These are phyloP conservation scores for Spisula subtruncata DNA, from an alignment of 2,888 invertebrate species.

Conservation along the genomic window DNA sequence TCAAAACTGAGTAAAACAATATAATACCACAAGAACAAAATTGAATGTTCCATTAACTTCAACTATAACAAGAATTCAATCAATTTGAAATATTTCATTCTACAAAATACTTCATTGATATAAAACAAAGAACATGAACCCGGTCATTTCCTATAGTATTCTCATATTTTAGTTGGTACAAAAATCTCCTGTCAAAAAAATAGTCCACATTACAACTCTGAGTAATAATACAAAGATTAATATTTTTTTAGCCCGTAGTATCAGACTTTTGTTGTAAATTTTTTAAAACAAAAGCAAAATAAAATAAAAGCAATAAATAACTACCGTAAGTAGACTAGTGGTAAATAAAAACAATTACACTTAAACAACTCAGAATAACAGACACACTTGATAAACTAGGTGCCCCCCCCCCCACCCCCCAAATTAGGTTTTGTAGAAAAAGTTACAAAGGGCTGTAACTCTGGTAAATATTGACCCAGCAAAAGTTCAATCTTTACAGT, in stretches of 20 bases:
- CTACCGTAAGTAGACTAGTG: too few relatives aligned
- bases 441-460: too few relatives aligned
- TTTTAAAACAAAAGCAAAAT: background rate
- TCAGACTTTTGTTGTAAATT: background rate
- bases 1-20: background rate
- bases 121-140: conserved; percentile 4
- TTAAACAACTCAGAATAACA: too few relatives aligned
- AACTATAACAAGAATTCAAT: background rate
- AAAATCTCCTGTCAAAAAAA: background rate
- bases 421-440: too few relatives aligned
- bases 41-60: background rate
- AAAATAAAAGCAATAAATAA: background rate
- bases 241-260: background rate
- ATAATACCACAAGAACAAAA: background rate
- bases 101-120: background rate
- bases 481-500: too few relatives aligned
- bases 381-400: too few relatives aligned
- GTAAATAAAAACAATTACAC: too few relatives aligned
- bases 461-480: too few relatives aligned
- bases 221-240: background rate
- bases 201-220: background rate
- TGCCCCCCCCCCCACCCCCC: too few relatives aligned
- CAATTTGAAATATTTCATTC: background rate
- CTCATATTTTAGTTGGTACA: background rate
- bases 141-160: background rate